A percentile compares a stretch with the other conserved stretches of the same genome.
phyloP scores from a whole-genome alignment of 2,113 vertebrate species.

The Ailuropoda melanoleuca region DNA sequence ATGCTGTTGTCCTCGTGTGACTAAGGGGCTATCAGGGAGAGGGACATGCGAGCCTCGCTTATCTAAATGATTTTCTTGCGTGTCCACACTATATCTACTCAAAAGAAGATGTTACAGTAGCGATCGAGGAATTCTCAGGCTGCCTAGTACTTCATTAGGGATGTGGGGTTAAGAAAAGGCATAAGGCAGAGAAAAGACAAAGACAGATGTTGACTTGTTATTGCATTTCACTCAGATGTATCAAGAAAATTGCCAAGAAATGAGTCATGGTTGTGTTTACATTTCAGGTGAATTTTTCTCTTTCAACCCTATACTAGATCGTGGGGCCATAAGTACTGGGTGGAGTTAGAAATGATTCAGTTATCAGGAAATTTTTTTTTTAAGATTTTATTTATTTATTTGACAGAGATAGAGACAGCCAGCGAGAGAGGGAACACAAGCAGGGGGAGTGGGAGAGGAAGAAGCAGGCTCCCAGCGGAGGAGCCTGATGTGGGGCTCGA shows the following conservation, averaged over 20 bases:
- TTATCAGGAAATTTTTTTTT: background rate
- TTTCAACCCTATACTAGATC: background rate
- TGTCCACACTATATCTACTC: background rate
- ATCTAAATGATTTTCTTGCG: background rate
- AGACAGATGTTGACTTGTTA: background rate
- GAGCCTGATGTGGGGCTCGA: no score
- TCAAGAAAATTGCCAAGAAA: slow-evolving; percentile 3
- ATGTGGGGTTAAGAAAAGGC: background rate
- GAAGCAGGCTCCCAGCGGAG: no score
- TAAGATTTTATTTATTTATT: no score
- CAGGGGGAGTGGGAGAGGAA: no score
- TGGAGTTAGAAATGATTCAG: background rate
- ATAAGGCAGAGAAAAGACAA: background rate
- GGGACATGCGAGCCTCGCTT: background rate
- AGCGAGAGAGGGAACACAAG: no score
- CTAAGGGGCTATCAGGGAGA: background rate
- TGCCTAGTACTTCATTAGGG: background rate
- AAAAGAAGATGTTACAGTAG: background rate
- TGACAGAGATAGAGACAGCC: no score
- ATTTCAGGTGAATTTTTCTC: background rate
- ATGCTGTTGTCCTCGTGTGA: no score
- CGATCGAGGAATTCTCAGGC: background rate
- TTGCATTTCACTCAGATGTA: background rate
- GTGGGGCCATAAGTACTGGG: background rate
- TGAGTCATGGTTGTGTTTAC: slow-evolving; percentile 3